These are phyloP conservation scores for Scaptomyza hsui DNA, from an alignment of 1,140 invertebrate species.

Conservation along the genomic window DNA sequence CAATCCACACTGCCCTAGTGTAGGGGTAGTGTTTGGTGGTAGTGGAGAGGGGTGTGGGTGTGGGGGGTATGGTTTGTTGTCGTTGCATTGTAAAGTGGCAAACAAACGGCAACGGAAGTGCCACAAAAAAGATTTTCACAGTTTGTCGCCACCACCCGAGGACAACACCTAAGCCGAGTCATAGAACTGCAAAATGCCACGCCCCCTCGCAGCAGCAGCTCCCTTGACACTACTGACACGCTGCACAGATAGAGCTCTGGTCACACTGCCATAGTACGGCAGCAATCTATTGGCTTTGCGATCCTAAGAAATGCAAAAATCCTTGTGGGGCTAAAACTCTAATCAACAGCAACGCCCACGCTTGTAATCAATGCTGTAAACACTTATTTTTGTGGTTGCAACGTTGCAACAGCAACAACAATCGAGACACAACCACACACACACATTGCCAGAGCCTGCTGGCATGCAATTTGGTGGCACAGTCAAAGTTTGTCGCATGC, in stretches of 20 bases:
- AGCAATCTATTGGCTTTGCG: slow-evolving; percentile 21
- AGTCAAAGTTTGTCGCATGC: slow-evolving; percentile 54
- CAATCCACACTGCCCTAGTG: slow-evolving; percentile 44
- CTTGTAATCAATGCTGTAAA: slow-evolving; percentile 83
- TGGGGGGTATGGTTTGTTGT: slow-evolving; percentile 2
- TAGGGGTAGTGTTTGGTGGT: too few relatives aligned
- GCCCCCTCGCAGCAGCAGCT: neutral
- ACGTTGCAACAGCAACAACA: slow-evolving; percentile 36
- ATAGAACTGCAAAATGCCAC: neutral
- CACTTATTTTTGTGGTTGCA: slow-evolving; percentile 81
- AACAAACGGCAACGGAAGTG: slow-evolving; percentile 80
- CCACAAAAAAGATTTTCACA: slow-evolving; percentile 81
- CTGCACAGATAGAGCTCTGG: slow-evolving; percentile 31
- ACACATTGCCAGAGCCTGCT: slow-evolving; percentile 20
- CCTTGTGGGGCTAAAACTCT: slow-evolving; percentile 49
- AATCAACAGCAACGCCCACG: slow-evolving; percentile 69
- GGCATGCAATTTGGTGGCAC: slow-evolving; percentile 52
- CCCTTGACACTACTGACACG: slow-evolving; percentile 50
- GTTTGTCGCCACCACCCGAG: slow-evolving; percentile 72
- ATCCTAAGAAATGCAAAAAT: slow-evolving; percentile 75
- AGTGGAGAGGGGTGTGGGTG: slow-evolving; percentile 1
- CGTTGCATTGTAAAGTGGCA: slow-evolving; percentile 69
- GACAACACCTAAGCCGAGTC: slow-evolving; percentile 63
- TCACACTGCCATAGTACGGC: neutral
- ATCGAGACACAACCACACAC: neutral